phyloP scores from a whole-genome alignment of 2,113 vertebrate genomes.

The Corythornis vintsioides region DNA sequence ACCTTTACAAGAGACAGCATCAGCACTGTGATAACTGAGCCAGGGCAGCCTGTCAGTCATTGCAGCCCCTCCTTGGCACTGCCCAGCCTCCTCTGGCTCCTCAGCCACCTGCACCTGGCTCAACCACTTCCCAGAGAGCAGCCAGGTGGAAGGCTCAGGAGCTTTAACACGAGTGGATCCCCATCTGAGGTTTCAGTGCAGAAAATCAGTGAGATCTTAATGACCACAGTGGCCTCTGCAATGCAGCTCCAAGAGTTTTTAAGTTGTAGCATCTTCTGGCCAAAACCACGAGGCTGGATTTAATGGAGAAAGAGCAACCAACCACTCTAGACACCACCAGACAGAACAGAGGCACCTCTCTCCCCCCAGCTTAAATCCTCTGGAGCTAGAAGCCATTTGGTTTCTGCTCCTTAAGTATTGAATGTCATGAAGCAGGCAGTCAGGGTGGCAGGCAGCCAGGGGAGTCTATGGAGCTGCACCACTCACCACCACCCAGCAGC shows the following conservation, averaged over 20 bases:
- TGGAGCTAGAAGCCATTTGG: background rate
- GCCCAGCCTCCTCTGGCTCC: background rate
- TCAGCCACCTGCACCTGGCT: fast-evolving
- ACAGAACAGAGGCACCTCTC: fast-evolving
- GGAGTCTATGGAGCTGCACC: background rate
- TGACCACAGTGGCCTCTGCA: background rate
- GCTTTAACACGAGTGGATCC: background rate
- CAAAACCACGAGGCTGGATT: background rate
- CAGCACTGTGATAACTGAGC: slow-evolving; percentile 99
- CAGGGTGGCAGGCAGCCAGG: background rate
- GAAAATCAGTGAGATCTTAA: background rate
- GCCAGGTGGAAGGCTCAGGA: background rate
- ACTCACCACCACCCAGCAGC: background rate
- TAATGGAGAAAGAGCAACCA: background rate
- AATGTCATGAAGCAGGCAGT: background rate
- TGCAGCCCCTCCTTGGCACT: background rate
- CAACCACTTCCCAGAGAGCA: background rate
- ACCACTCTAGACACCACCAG: background rate
- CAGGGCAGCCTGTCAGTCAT: slow-evolving; percentile 96
- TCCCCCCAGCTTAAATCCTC: background rate
- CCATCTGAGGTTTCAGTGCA: background rate
- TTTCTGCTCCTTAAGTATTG: background rate
- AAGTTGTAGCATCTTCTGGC: background rate
- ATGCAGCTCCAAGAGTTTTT: fast-evolving
- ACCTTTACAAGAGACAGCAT: slow-evolving; percentile 99